Conservation (phyloP, 1,140 invertebrate genomes). For the Harlomillsia oculata region DNA sequence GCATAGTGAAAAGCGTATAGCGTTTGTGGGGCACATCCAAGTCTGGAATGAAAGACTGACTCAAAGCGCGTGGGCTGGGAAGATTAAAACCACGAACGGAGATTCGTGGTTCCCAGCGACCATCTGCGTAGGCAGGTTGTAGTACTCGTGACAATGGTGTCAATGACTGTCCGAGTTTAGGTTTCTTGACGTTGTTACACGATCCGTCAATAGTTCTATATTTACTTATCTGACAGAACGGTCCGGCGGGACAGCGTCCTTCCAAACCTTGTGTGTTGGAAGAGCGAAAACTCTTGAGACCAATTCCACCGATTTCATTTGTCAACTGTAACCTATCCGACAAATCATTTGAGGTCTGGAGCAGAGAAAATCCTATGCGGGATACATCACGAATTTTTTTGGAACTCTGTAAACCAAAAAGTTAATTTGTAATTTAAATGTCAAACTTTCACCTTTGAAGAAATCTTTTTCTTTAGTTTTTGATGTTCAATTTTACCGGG, state of each 20-base stretch:
- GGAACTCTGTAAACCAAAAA: slow-evolving; percentile 10
- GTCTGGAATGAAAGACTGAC: slow-evolving; percentile 43
- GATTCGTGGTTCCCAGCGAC: slow-evolving; percentile 58
- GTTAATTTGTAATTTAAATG: neutral
- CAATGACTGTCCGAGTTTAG: slow-evolving; percentile 61
- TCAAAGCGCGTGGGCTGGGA: slow-evolving; percentile 45
- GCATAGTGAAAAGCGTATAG: slow-evolving; percentile 56
- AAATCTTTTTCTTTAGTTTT: neutral
- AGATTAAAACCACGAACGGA: slow-evolving; percentile 45
- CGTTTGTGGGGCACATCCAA: slow-evolving; percentile 39
- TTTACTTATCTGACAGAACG: slow-evolving; percentile 40
- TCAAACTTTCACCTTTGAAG: no score
- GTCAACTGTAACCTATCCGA: slow-evolving; percentile 14
- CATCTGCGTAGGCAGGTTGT: slow-evolving; percentile 68
- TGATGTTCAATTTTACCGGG: slow-evolving; percentile 2
- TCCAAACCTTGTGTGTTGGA: slow-evolving; percentile 3
- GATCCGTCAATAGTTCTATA: slow-evolving; percentile 72
- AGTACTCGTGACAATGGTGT: slow-evolving; percentile 71
- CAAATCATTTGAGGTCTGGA: slow-evolving; percentile 19
- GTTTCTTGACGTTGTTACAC: slow-evolving; percentile 69
- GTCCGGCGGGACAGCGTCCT: slow-evolving; percentile 11
- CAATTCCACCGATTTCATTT: slow-evolving; percentile 21
- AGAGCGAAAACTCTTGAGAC: slow-evolving; percentile 15
- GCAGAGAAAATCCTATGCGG: slow-evolving; percentile 15
- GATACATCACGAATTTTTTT: slow-evolving; percentile 15